Conservation (phyloP, 2,888 invertebrate species). For the Hydraecia micacea region DNA sequence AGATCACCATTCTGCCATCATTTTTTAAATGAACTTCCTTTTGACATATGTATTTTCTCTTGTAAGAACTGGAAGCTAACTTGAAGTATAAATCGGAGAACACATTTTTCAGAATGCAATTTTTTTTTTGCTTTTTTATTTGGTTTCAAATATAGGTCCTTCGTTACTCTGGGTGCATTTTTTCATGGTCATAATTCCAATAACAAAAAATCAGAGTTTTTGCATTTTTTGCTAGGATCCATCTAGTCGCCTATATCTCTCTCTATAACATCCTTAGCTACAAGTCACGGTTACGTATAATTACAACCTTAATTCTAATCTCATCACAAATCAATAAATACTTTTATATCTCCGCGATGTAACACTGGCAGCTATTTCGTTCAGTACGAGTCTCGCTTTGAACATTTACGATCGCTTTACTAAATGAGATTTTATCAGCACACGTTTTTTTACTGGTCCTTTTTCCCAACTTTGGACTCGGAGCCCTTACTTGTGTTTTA, state of each 20-base stretch:
- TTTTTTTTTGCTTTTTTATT: not conserved
- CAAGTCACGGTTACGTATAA: conserved; percentile 32
- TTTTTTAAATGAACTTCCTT: not conserved
- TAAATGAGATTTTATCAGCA: conserved; percentile 77
- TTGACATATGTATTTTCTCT: not conserved
- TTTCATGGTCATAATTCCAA: not conserved
- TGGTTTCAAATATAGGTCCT: not conserved
- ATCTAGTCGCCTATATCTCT: not conserved
- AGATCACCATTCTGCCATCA: not conserved
- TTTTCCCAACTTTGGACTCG: conserved; percentile 51
- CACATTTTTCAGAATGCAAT: not conserved
- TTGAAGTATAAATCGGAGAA: not conserved
- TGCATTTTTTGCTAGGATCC: not conserved
- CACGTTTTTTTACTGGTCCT: conserved; percentile 51
- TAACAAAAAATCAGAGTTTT: not conserved
- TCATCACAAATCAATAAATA: conserved; percentile 44
- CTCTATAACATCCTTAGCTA: not conserved
- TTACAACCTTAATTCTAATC: conserved; percentile 40
- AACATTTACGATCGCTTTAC: conserved; percentile 73
- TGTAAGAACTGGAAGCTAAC: not conserved
- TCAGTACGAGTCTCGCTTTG: conserved; percentile 57
- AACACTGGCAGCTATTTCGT: conserved; percentile 60
- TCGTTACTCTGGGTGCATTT: not conserved
- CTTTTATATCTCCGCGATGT: conserved; percentile 39
- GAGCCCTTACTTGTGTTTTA: conserved; percentile 42